These are phyloP conservation scores for Watsonalla cultraria DNA, from an alignment of 2,888 invertebrate genomes.

Conservation along the genomic window DNA sequence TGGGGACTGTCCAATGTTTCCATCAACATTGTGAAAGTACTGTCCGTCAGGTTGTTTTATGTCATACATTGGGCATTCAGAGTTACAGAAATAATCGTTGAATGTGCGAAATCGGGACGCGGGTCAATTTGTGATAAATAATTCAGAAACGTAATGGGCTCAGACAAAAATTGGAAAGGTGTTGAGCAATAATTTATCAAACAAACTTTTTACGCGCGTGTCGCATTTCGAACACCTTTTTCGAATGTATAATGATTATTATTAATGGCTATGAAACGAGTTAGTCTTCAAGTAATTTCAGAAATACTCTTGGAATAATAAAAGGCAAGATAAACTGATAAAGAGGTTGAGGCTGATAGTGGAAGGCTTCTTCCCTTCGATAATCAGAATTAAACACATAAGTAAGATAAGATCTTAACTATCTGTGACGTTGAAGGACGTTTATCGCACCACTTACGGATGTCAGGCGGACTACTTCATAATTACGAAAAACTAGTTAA, in stretches of 20 bases:
- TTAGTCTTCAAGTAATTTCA: background rate
- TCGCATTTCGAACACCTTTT: background rate
- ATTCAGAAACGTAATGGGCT: no score
- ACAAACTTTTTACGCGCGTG: background rate
- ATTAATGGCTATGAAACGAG: conserved; percentile 1
- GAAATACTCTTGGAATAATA: conserved; percentile 17
- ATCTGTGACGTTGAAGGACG: conserved; percentile 7
- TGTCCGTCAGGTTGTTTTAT: no score
- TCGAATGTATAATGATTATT: background rate
- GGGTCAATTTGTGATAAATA: no score
- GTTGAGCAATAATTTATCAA: background rate
- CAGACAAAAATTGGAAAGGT: no score
- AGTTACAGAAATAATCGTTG: no score
- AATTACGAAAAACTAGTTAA: no score
- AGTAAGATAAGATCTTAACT: conserved; percentile 13
- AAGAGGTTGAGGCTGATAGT: conserved; percentile 30
- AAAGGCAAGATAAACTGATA: conserved; percentile 21
- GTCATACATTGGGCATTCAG: no score
- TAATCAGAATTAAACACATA: conserved; percentile 23
- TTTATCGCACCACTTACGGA: background rate
- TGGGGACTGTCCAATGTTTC: no score
- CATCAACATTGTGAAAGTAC: no score
- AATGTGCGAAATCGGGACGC: no score
- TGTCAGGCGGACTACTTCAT: no score
- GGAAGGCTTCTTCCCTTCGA: conserved; percentile 14